Evolutionary conservation across 2,797 vertebrate genomes (phyloP), one percentile per base, ranked within the genome.

Genomic region (Dermochelys coriacea): DNA sequence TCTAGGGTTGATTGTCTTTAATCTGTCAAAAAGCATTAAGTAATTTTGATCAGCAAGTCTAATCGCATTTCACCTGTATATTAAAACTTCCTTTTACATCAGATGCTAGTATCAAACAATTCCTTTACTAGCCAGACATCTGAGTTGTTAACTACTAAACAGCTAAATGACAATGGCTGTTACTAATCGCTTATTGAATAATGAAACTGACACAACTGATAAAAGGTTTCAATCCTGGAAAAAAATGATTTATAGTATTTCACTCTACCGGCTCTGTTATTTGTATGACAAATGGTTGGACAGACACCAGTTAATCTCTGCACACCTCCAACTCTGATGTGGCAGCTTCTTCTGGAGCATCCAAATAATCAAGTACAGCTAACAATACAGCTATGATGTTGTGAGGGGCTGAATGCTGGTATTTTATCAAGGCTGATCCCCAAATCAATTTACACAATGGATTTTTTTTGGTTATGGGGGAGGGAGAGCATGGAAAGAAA

Each of bases 201-300:
- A 99, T 99, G 99, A 98, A 99, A 98, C 98, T 98, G 99, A 98
- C 99, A 99, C 98, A 98, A 98, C 98, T 98, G 99, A 99, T 99
- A 99, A 99, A 99, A 99, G 99, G 98, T 98, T 99, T 99, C 99
- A 99, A 99, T 99, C 98, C 95, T 96, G 98, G 98, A 85, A 90
- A 96, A 93, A 96, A 98, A 98, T 98, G 99, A 99, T 99, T 98
- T 98, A 99, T 99, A 98, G 98, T 97, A 99, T 98, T 99, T 98
- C 99, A 99, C 98, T 99, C 98, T 98, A 98, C 98, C 97, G 98
- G 97, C 97, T 97, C 97, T 51, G 97, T 98, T 98, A 97, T 98
- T 97, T 94, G 97, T 96, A 97, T 98, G 98, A 99, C 96, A 97
- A 98, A 99, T 98, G 97, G 98, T 91, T 85, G 93, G 95, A 87